Evolutionary conservation across 1,140 invertebrate genomes (phyloP).

Genomic region (Phthorimaea operculella): DNA sequence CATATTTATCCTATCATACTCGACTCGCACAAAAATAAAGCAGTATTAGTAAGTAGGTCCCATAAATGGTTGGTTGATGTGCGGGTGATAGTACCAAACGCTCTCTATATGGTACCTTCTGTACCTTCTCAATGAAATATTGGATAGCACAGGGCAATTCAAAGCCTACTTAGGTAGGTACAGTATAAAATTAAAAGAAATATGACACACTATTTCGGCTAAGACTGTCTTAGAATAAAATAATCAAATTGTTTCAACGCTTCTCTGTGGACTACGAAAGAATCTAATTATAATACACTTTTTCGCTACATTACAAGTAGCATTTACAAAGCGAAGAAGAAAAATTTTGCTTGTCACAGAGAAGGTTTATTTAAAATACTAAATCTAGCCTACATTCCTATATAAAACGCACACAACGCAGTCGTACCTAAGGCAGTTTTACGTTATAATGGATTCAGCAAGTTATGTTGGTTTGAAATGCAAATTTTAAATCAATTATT

Average conservation of each 20-base stretch:
- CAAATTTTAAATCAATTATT: no score
- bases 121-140: no score
- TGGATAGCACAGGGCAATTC: background rate
- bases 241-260: no score
- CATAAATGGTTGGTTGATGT: background rate
- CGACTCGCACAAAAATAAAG: no score
- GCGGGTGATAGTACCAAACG: background rate
- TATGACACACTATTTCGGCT: conserved; percentile 55
- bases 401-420: conserved; percentile 15
- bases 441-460: conserved; percentile 2
- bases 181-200: conserved; percentile 45
- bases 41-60: no score
- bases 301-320: no score
- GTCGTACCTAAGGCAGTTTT: conserved; percentile 17
- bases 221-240: conserved; percentile 19
- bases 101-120: background rate
- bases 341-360: conserved; percentile 17
- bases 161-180: background rate
- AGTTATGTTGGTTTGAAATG: no score
- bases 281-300: no score
- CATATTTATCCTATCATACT: no score
- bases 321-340: no score
- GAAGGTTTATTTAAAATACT: conserved; percentile 15
- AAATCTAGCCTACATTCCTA: conserved; percentile 3
- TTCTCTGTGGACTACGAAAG: no score